These are phyloP conservation scores for Cuniculus paca DNA, from an alignment of 2,797 vertebrate species.

Conservation along the genomic window DNA sequence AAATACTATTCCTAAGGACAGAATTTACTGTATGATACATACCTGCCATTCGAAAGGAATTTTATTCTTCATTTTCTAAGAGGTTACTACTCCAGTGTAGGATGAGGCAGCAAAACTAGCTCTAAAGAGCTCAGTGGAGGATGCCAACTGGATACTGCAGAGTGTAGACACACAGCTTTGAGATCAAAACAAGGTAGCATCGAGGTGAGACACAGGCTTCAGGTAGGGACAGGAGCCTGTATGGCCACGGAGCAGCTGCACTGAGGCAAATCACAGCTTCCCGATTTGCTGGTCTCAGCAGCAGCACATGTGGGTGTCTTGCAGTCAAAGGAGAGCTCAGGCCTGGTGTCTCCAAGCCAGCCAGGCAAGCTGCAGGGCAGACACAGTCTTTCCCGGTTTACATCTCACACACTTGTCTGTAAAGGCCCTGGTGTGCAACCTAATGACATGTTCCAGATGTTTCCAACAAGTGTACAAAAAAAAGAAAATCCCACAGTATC, in stretches of 20 bases:
- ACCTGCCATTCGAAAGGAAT: background rate
- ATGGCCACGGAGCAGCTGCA: background rate
- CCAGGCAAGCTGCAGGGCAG: background rate
- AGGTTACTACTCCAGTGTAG: background rate
- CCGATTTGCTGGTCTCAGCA: constrained; percentile 3
- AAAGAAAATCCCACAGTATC: background rate
- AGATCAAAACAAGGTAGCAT: background rate
- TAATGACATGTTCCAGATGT: constrained; percentile 60
- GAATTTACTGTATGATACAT: background rate
- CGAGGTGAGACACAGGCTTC: background rate
- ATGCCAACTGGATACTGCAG: background rate
- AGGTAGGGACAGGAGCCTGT: background rate
- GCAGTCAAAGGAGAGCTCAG: background rate
- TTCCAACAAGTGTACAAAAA: constrained; percentile 56
- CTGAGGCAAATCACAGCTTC: constrained; percentile 44
- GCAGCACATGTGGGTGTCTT: rapidly evolving
- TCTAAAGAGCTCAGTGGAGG: background rate
- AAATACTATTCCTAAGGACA: background rate
- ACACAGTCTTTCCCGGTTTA: background rate
- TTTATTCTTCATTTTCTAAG: constrained; percentile 13
- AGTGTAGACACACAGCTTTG: rapidly evolving
- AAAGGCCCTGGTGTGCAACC: constrained; percentile 16
- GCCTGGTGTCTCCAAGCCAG: background rate
- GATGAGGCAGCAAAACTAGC: background rate
- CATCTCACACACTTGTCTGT: constrained; percentile 59